Percentiles rank a stretch among this genome's conserved stretches.
Conservation (phyloP, 2,113 vertebrate species). For the Labeo catla region DNA sequence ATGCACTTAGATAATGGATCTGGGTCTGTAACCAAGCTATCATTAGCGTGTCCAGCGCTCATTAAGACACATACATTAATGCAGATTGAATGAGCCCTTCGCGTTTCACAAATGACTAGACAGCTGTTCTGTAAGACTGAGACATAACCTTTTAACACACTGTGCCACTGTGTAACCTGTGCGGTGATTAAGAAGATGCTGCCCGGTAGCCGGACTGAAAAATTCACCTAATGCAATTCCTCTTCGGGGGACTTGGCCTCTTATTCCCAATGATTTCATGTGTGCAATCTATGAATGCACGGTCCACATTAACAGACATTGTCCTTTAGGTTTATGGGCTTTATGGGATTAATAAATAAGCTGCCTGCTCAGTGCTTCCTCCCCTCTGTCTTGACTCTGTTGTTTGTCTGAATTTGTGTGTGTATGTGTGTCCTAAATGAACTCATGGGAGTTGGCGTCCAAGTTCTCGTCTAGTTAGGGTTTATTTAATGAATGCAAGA, state of each 20-base stretch:
- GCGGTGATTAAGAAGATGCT: not conserved
- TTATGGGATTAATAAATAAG: conserved; percentile 41
- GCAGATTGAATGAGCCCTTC: conserved; percentile 45
- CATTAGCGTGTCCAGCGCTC: conserved; percentile 55
- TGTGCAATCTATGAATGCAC: conserved; percentile 15
- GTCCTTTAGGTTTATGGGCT: conserved; percentile 30
- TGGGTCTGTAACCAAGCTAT: conserved; percentile 51
- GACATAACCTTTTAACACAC: conserved; percentile 38
- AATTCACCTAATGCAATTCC: conserved; percentile 36
- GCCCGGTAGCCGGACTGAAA: conserved; percentile 18
- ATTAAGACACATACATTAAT: conserved; percentile 52
- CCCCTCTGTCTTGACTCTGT: conserved; percentile 10
- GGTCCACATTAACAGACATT: conserved; percentile 28
- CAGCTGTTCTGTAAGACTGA: conserved; percentile 44
- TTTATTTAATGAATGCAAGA: conserved; percentile 35
- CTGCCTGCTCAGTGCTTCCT: conserved; percentile 11
- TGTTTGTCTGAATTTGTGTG: not conserved
- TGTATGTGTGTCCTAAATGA: not conserved
- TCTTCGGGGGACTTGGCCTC: not conserved
- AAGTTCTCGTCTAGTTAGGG: conserved; percentile 16
- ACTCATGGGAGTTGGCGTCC: not conserved
- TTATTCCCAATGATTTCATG: conserved; percentile 22
- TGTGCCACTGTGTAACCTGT: conserved; percentile 13
- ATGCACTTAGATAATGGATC: conserved; percentile 55
- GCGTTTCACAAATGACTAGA: conserved; percentile 51